Conservation (phyloP, 2,797 vertebrate species). For the Muscicapa comitata region DNA sequence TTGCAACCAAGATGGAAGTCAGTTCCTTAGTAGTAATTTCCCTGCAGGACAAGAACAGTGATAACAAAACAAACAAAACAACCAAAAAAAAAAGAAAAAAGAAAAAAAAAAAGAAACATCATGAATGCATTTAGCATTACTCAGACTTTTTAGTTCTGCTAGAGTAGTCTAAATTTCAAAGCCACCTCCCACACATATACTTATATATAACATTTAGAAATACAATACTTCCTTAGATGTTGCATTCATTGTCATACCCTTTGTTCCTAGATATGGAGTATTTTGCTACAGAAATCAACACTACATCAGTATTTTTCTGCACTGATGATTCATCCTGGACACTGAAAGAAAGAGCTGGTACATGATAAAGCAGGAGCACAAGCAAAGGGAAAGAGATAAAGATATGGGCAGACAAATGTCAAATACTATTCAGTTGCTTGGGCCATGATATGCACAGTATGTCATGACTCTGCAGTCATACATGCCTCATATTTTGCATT, state of each 20-base stretch:
- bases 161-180: slow-evolving; percentile 41
- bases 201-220: slow-evolving; percentile 39
- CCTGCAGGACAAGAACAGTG: neutral
- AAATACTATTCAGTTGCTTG: neutral
- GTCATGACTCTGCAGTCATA: neutral
- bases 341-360: neutral
- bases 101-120: neutral
- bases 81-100: neutral
- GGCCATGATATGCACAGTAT: neutral
- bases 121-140: neutral
- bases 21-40: neutral
- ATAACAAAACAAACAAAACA: neutral
- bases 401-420: neutral
- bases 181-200: neutral
- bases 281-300: neutral
- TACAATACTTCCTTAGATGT: slow-evolving; percentile 29
- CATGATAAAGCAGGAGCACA: neutral
- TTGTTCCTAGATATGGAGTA: neutral
- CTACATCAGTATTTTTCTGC: neutral
- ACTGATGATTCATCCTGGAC: neutral
- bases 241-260: neutral
- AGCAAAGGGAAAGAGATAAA: neutral
- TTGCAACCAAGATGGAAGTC: neutral
- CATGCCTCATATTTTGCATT: neutral
- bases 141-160: slow-evolving; percentile 32